Base-by-base conservation (phyloP, 64 coral and sea anemone genomes). In the Pocillopora verrucosa region DNA sequence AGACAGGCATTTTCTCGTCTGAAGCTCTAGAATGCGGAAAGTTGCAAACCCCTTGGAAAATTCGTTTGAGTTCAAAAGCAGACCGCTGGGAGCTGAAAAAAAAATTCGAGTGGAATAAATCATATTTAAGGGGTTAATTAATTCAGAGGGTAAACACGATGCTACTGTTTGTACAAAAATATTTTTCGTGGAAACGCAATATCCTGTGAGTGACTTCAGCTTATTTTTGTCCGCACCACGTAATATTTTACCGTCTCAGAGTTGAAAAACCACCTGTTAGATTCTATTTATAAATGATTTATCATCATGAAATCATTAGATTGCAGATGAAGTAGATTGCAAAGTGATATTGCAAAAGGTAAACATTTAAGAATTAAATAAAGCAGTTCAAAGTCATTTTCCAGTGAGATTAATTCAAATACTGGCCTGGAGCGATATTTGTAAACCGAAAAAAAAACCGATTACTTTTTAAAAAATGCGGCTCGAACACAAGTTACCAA, bases 1-100 rank as follows among this genome's bases (percentile, higher is more conserved):
- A 14, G 65, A 41, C 65, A 35, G 22, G 62, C 51, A 67, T 13
- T 65, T 22, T 38, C 80, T 41, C 22, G 62, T 68, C 11, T 13
- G 64, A 67, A n/a, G 57, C 11, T 10, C n/a, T 37, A 70, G 82
- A 84, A 84, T 84, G 82, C 82, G 82, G 82, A 84, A 84, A 84
- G 69, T 45, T 36, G 38, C 16, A 20, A 62, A 77, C 9, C 16
- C 15, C 16, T 4, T 35, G 19, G 56, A 9, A 59, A 79, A 30
- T 58, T 79, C 3, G 56, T 1, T 2, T 51, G 41, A 51, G 2
- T 11, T 65, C 2, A 16, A 6, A 84, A 72, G 63, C 35, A 84
- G 9, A 22, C 24, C 65, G 65, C 65, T 3, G 9, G 4, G 20
- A n/a, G 65, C 20, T 19, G 20, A n/a, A 24, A n/a, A n/a, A 69